These are phyloP conservation scores for Oscheius sp. DNA, from an alignment of 1,140 invertebrate species.

Conservation along the genomic window DNA sequence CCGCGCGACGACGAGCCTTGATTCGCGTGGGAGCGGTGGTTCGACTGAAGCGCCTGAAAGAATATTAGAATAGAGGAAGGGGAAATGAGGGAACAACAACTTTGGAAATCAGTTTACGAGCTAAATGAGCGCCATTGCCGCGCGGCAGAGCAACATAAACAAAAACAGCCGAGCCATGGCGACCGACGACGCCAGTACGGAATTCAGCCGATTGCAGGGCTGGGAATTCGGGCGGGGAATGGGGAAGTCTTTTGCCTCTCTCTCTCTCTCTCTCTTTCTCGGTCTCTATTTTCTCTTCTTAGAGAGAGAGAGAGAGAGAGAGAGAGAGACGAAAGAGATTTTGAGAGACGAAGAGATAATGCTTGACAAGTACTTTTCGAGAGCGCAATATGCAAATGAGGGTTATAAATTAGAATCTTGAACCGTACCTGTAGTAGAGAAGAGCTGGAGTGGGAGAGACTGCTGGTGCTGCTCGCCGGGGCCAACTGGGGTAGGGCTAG, in stretches of 20 bases:
- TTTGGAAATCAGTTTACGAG: too few species aligned
- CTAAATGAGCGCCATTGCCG: too few species aligned
- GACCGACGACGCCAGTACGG: too few species aligned
- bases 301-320: too few species aligned
- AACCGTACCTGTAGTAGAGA: constrained; percentile 10
- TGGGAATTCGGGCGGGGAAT: too few species aligned
- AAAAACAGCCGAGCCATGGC: too few species aligned
- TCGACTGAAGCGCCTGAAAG: neutral
- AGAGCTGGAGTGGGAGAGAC: constrained; percentile 1
- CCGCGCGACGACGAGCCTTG: neutral
- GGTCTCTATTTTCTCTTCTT: neutral
- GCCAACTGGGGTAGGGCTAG: constrained; percentile 23
- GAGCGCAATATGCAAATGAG: neutral
- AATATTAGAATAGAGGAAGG: too few species aligned
- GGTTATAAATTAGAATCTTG: too few species aligned
- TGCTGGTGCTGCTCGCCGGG: constrained; percentile 24
- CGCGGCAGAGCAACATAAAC: too few species aligned
- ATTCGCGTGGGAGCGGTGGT: neutral
- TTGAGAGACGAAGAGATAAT: neutral
- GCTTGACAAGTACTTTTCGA: neutral
- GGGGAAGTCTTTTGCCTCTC: neutral
- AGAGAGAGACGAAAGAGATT: too few species aligned
- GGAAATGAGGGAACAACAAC: too few species aligned
- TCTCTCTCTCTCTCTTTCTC: neutral
- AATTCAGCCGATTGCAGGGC: too few species aligned